These are phyloP conservation scores for Daptonema setosum DNA, from an alignment of 2,888 invertebrate genomes.

Conservation along the genomic window DNA sequence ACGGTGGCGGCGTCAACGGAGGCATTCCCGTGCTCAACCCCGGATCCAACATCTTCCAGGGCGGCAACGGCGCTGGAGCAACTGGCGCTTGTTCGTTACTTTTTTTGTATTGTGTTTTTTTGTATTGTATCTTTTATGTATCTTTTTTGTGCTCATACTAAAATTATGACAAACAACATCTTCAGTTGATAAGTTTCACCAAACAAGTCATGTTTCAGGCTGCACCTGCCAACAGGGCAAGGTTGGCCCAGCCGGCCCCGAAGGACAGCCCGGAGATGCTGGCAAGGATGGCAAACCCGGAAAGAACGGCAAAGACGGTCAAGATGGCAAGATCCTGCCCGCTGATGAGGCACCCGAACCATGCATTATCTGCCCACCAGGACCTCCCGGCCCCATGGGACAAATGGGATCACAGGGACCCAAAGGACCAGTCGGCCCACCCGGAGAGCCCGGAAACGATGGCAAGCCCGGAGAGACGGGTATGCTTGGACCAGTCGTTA, in stretches of 20 bases:
- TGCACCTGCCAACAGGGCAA: constrained; percentile 1
- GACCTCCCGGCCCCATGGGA: constrained; percentile 17
- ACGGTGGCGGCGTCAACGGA: background rate
- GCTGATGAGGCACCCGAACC: background rate
- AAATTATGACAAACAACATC: too few species aligned
- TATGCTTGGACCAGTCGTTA: background rate
- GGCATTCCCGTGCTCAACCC: background rate
- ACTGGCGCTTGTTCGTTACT: too few species aligned
- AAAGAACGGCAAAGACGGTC: constrained; percentile 11
- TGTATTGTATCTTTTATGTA: too few species aligned
- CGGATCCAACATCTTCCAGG: background rate
- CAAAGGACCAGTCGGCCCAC: constrained; percentile 19
- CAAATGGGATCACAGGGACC: constrained; percentile 14
- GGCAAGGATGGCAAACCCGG: constrained; percentile 14
- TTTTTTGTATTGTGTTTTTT: too few species aligned
- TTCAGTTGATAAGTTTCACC: too few species aligned
- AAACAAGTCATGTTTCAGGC: constrained; percentile 13
- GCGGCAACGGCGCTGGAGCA: background rate
- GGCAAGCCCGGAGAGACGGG: constrained; percentile 14
- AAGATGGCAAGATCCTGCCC: constrained; percentile 4
- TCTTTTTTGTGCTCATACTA: too few species aligned
- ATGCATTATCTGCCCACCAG: constrained; percentile 21
- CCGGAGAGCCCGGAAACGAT: constrained; percentile 21
- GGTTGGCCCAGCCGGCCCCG: background rate
- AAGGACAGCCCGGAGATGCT: constrained; percentile 8